Conservation (phyloP, 1,140 invertebrate genomes). For the Zaprionus kolodkinae region DNA sequence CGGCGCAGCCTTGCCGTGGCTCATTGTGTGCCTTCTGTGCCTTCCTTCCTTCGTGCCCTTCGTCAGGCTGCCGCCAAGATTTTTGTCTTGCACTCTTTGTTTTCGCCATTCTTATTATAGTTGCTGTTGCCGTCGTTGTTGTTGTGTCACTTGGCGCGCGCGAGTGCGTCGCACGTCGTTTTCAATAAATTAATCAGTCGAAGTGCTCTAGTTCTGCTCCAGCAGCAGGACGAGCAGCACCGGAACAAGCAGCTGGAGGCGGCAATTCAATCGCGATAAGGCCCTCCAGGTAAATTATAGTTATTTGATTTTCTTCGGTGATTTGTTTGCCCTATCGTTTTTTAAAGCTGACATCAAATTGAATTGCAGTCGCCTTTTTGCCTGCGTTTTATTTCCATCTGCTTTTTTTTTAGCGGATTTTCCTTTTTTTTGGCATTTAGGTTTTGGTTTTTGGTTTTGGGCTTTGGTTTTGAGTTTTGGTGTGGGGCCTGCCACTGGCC, state of each 20-base stretch:
- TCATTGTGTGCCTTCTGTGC: conserved; percentile 16
- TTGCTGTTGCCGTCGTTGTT: conserved; percentile 13
- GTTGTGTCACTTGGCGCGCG: conserved; percentile 2
- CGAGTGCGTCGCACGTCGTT: conserved; percentile 58
- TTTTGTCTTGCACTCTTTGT: conserved; percentile 72
- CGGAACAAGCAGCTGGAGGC: conserved; percentile 4
- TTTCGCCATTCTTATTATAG: conserved; percentile 44
- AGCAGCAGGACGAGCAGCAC: conserved; percentile 28
- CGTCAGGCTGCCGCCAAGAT: conserved; percentile 31
- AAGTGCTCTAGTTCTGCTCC: conserved; percentile 58
- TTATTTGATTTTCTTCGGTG: conserved; percentile 80
- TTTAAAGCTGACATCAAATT: conserved; percentile 78
- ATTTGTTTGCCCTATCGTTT: conserved; percentile 69
- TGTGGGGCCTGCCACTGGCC: conserved; percentile 27
- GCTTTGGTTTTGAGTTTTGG: neutral
- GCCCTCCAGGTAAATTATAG: conserved; percentile 77
- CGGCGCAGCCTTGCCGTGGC: conserved; percentile 21
- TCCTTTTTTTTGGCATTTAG: conserved; percentile 4
- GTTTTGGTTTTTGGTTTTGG: conserved; percentile 11
- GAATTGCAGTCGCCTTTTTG: conserved; percentile 58
- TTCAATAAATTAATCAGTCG: conserved; percentile 80
- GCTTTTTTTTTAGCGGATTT: conserved; percentile 23
- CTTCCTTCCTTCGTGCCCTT: conserved; percentile 4
- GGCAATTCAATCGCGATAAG: conserved; percentile 79
- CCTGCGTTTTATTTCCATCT: conserved; percentile 22